phyloP scores from a whole-genome alignment of 23 tunicate genomes.

The Halocynthia aurantium region DNA sequence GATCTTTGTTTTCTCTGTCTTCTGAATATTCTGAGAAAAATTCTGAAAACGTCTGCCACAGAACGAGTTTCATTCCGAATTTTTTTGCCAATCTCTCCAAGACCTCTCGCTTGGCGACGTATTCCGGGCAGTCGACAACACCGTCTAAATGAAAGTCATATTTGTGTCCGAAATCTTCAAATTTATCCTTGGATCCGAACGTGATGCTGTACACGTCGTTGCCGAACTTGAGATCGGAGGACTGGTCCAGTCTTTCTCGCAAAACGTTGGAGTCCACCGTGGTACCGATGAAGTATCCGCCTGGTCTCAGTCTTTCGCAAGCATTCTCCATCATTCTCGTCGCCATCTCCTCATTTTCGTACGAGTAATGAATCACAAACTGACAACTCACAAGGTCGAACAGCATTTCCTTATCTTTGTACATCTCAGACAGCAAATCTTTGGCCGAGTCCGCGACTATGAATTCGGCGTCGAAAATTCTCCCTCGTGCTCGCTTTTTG shows the following conservation, averaged over 20 bases:
- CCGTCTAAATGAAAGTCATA: conserved; percentile 70
- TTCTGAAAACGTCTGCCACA: conserved; percentile 82
- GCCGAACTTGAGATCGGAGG: conserved; percentile 40
- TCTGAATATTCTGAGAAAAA: conserved; percentile 53
- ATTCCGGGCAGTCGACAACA: conserved; percentile 93
- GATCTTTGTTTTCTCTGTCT: conserved; percentile 44
- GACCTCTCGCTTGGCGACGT: conserved; percentile 43
- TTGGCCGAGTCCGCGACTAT: conserved; percentile 56
- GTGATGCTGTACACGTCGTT: conserved; percentile 73
- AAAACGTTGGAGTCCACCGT: conserved; percentile 58
- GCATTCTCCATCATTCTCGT: conserved; percentile 70
- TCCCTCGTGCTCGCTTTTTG: conserved; percentile 26
- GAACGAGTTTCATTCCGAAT: conserved; percentile 70
- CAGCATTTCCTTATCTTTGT: not conserved
- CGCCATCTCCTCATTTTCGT: conserved; percentile 85
- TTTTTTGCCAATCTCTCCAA: conserved; percentile 35
- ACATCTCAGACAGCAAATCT: not conserved
- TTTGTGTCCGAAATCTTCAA: conserved; percentile 73
- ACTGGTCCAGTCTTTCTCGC: conserved; percentile 22
- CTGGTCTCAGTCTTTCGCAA: conserved; percentile 46
- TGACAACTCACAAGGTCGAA: conserved; percentile 79
- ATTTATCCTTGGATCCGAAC: conserved; percentile 45
- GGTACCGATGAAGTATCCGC: conserved; percentile 89
- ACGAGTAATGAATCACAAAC: conserved; percentile 85
- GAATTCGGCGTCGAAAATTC: conserved; percentile 66